Conservation (phyloP, 1,140 invertebrate species). For the Rhysida immarginata region DNA sequence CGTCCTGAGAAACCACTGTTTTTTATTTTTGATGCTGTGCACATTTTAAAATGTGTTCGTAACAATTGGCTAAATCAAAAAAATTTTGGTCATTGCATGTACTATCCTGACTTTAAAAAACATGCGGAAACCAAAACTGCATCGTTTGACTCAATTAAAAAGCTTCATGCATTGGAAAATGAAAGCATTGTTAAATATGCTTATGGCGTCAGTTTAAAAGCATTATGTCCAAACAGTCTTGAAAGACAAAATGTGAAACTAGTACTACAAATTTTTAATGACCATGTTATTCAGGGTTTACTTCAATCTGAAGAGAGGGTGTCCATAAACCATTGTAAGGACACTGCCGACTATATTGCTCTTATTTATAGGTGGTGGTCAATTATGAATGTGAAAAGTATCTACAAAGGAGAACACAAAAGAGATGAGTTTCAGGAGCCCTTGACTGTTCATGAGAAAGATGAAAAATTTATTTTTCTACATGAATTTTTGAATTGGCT, state of each 20-base stretch:
- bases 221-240: conserved; percentile 10
- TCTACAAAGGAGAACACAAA: conserved; percentile 5
- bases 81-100: background rate
- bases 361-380: conserved; percentile 12
- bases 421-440: conserved; percentile 7
- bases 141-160: background rate
- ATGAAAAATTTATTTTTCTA: conserved; percentile 9
- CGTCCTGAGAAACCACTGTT: conserved; percentile 5
- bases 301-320: conserved; percentile 3
- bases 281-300: conserved; percentile 11
- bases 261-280: conserved; percentile 14
- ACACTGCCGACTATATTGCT: conserved; percentile 10
- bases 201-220: conserved; percentile 8
- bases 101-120: conserved; percentile 3
- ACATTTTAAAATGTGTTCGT: conserved; percentile 6
- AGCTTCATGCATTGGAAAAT: conserved; percentile 2
- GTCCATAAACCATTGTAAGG: background rate
- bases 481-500: conserved; percentile 12
- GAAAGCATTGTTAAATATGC: conserved; percentile 10
- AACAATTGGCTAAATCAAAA: conserved; percentile 10
- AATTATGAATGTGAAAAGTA: conserved; percentile 13
- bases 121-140: background rate
- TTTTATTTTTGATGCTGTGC: conserved; percentile 10
- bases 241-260: conserved; percentile 17
- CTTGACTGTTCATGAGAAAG: conserved; percentile 5